phyloP scores from a whole-genome alignment of 2,797 vertebrate genomes.

The Lindbergichthys nudifrons region DNA sequence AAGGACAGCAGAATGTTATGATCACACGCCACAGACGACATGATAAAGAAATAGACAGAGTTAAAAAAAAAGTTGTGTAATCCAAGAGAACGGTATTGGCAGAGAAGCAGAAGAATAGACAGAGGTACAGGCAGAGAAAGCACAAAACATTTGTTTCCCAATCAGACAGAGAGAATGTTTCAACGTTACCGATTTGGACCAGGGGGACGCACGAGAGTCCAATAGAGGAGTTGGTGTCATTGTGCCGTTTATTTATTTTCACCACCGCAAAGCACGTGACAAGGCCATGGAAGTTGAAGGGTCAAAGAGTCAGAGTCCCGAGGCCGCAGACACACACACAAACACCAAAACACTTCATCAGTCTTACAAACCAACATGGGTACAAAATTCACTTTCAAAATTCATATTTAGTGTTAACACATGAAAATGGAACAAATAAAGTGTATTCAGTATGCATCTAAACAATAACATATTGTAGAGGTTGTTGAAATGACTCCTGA shows the following conservation, averaged over 20 bases:
- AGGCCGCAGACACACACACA: slow-evolving; percentile 89
- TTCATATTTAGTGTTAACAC: too few relatives aligned
- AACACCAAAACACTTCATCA: slow-evolving; percentile 94
- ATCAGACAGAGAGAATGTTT: slow-evolving; percentile 67
- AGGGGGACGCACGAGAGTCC: slow-evolving; percentile 84
- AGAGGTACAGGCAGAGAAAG: slow-evolving; percentile 46
- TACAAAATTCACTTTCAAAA: too few relatives aligned
- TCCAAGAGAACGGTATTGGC: slow-evolving; percentile 27
- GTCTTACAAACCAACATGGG: slow-evolving; percentile 89
- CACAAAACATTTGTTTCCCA: slow-evolving; percentile 72
- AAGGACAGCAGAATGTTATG: not conserved
- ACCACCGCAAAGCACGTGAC: slow-evolving; percentile 83
- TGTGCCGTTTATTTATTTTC: slow-evolving; percentile 69
- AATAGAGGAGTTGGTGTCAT: slow-evolving; percentile 82
- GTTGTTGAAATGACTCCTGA: too few relatives aligned
- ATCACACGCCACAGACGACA: slow-evolving; percentile 1
- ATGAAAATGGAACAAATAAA: too few relatives aligned
- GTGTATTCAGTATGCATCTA: too few relatives aligned
- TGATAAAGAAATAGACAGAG: slow-evolving; percentile 1
- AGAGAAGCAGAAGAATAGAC: slow-evolving; percentile 39
- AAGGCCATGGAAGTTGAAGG: slow-evolving; percentile 86
- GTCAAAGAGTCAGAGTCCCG: slow-evolving; percentile 86
- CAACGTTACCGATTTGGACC: slow-evolving; percentile 80
- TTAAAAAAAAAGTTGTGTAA: slow-evolving; percentile 15
- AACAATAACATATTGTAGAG: too few relatives aligned